phyloP scores from a whole-genome alignment of 92 coral and sea anemone genomes.

The Siderastrea radians region DNA sequence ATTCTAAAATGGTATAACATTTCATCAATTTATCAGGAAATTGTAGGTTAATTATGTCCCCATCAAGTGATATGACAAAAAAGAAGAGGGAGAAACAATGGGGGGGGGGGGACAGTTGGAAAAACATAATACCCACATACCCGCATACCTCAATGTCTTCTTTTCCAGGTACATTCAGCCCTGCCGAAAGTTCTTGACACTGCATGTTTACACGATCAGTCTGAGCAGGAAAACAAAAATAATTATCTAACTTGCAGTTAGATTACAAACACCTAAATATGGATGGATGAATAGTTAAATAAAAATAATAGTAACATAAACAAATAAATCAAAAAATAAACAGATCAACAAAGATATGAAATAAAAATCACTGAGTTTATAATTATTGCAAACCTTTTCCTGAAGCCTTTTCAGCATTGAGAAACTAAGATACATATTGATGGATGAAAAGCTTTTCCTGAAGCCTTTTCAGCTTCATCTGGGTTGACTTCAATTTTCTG shows the following conservation, averaged over 20 bases:
- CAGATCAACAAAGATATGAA: slow-evolving; percentile 6
- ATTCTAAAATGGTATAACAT: slow-evolving; percentile 17
- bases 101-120: slow-evolving; percentile 6
- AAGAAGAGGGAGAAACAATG: slow-evolving; percentile 12
- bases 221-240: slow-evolving; percentile 41
- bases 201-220: slow-evolving; percentile 19
- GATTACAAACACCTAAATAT: not conserved
- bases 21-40: slow-evolving; percentile 19
- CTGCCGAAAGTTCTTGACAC: slow-evolving; percentile 58
- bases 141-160: slow-evolving; percentile 45
- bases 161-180: slow-evolving; percentile 37
- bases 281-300: not conserved
- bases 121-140: slow-evolving; percentile 13
- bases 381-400: slow-evolving; percentile 20
- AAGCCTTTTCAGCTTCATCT: slow-evolving; percentile 38
- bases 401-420: slow-evolving; percentile 37
- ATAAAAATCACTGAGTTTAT: not conserved
- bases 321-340: slow-evolving; percentile 19
- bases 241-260: slow-evolving; percentile 13
- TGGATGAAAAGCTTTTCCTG: slow-evolving; percentile 1
- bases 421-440: slow-evolving; percentile 17
- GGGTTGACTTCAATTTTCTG: slow-evolving; percentile 31
- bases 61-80: slow-evolving; percentile 14
- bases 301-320: slow-evolving; percentile 3
- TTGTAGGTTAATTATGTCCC: slow-evolving; percentile 11